phyloP scores from a whole-genome alignment of 2,113 vertebrate species.

The Hucho hucho region DNA sequence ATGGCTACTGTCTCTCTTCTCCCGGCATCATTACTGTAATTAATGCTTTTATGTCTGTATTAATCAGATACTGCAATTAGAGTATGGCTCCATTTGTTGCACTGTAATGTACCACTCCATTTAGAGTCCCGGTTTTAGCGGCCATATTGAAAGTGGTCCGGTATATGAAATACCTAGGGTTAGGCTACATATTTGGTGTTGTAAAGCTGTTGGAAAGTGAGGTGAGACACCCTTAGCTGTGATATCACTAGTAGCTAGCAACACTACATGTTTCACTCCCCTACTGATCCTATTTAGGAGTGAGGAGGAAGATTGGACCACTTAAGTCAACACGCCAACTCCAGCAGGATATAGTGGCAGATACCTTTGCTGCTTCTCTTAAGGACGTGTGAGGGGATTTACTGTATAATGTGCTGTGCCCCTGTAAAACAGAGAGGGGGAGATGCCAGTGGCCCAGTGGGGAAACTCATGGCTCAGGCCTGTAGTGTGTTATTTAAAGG shows the following conservation, averaged over 20 bases:
- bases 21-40: conserved; percentile 29
- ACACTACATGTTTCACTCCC: conserved; percentile 4
- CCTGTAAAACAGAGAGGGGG: conserved; percentile 24
- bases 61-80: background rate
- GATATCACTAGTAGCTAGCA: background rate
- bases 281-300: conserved; percentile 19
- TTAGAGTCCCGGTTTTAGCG: conserved; percentile 13
- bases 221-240: conserved; percentile 19
- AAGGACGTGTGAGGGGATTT: conserved; percentile 48
- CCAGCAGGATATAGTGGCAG: background rate
- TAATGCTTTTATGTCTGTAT: conserved; percentile 30
- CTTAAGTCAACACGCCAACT: conserved; percentile 21
- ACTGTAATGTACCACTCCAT: conserved; percentile 25
- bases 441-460: conserved; percentile 33
- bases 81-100: background rate
- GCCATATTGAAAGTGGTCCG: conserved; percentile 1
- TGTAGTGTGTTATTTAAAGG: conserved; percentile 51
- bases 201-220: background rate
- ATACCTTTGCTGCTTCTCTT: conserved; percentile 47
- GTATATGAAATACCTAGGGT: too few species aligned
- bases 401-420: conserved; percentile 22
- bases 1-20: conserved; percentile 10
- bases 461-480: conserved; percentile 18
- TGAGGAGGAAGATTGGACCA: conserved; percentile 34
- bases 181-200: too few species aligned